A percentile compares a stretch with the other conserved stretches of the same genome.
These are phyloP conservation scores for Zootoca vivipara DNA, from an alignment of 2,113 vertebrate species.

Conservation along the genomic window DNA sequence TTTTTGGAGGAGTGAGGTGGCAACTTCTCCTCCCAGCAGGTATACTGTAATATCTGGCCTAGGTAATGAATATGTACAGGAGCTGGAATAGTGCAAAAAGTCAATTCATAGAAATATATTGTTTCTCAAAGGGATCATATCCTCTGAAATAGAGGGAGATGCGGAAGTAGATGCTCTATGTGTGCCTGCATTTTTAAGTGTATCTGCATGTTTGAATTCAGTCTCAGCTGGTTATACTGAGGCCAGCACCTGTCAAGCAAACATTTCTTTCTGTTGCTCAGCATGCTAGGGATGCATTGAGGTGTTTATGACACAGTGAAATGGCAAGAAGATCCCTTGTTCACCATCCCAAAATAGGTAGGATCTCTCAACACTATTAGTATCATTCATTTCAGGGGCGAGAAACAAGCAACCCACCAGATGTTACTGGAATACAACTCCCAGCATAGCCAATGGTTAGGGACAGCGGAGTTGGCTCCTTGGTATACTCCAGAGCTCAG, in stretches of 20 bases:
- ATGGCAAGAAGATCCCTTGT: neutral
- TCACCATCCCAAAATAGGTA: neutral
- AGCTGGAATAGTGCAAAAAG: neutral
- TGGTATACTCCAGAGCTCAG: no score
- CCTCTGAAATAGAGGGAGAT: neutral
- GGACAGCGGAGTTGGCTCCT: neutral
- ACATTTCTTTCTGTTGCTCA: neutral
- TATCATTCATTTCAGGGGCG: neutral
- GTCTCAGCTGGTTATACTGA: neutral
- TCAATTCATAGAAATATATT: neutral
- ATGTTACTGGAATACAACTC: neutral
- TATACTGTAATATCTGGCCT: neutral
- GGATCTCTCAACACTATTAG: neutral
- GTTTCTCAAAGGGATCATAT: neutral
- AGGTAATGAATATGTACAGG: neutral
- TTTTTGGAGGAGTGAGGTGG: neutral
- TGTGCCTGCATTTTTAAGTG: neutral
- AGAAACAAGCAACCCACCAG: neutral
- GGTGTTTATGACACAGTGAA: no score
- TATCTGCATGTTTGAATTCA: neutral
- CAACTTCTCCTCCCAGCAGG: neutral
- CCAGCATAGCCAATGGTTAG: neutral
- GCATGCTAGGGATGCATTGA: neutral
- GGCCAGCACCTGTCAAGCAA: neutral
- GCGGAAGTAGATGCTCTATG: neutral